Base-by-base conservation (phyloP, 2,797 vertebrate species). In the Chrysolophus pictus region DNA sequence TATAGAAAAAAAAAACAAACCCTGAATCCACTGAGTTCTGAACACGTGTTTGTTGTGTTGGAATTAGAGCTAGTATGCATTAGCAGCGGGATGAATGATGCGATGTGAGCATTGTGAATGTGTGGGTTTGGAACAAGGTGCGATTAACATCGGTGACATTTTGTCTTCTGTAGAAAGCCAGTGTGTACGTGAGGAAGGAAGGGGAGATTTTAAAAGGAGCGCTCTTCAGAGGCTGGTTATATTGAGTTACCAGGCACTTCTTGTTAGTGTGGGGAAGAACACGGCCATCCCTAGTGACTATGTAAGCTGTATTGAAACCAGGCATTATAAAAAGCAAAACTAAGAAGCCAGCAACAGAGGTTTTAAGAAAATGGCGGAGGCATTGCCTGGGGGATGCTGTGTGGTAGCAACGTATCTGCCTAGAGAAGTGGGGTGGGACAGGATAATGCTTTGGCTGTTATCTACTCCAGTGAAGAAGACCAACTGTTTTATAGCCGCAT, bases 381-480 rank as follows among this genome's bases (percentile, higher is more conserved):
- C 44, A 16, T 31, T 6, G 11, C 2, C 0, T 41, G 37, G 14
- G 28, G 5, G 15, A 1, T 62, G 65, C 37, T 22, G 2, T 23
- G 29, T 31, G 23, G 21, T 41, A 18, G 41, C 37, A 29, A 6
- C 31, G 28, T 29, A 9, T 56, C 46, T 89, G 31, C 35, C 53
- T 82, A 37, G 60, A 69, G 73, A 56, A 58, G 5, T 12, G 73
- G 26, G 3, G 3, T 46, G 1, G 71, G 71, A 55, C 29, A 59
- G 33, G 64, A 22, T 79, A 42, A 14, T 6, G 15, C 17, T 72
- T 81, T 8, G 70, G 7, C 23, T 81, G 9, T 80, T 41, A 2
- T 9, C 6, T 33, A 11, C 12, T 78, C 46, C 17, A 1, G 11
- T 59, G 69, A 80, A 49, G 39, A 37, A 84, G 75, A 84, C 1